A percentile compares a stretch with the other conserved stretches of the same genome.
Evolutionary conservation across 2,113 vertebrate species (phyloP).

Genomic region (Hypomesus transpacificus): DNA sequence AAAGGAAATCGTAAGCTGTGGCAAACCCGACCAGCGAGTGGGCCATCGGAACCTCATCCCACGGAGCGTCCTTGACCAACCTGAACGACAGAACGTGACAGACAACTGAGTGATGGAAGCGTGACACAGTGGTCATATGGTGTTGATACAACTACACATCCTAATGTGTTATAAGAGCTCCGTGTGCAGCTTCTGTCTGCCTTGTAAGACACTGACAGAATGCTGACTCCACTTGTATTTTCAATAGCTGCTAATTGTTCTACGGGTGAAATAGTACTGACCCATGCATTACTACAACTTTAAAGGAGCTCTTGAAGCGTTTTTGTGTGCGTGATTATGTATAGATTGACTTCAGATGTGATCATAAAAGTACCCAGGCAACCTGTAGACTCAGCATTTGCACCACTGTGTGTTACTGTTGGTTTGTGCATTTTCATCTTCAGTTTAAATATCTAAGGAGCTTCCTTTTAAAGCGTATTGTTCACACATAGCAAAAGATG

Average conservation of each 20-base stretch:
- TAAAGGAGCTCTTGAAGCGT: slow-evolving; percentile 9
- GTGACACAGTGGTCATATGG: slow-evolving; percentile 6
- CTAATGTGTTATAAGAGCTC: slow-evolving; percentile 17
- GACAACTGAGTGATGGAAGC: neutral
- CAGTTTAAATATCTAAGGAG: neutral
- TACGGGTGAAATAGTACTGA: slow-evolving; percentile 5
- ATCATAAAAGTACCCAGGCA: neutral
- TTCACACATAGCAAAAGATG: neutral
- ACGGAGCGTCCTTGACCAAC: slow-evolving; percentile 96
- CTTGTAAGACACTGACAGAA: slow-evolving; percentile 11
- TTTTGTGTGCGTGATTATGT: slow-evolving; percentile 7
- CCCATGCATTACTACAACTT: neutral
- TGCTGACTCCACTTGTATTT: slow-evolving; percentile 20
- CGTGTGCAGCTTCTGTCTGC: slow-evolving; percentile 12
- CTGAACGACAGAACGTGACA: slow-evolving; percentile 64
- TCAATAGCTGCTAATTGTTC: neutral
- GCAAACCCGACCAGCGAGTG: slow-evolving; percentile 96
- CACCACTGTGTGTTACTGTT: neutral
- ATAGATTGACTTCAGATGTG: slow-evolving; percentile 29
- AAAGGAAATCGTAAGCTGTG: slow-evolving; percentile 96
- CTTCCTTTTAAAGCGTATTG: neutral
- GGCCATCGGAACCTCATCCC: slow-evolving; percentile 95
- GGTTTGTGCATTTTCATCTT: neutral
- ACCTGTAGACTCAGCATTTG: neutral
- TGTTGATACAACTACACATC: slow-evolving; percentile 13